These are phyloP conservation scores for Gallinago paraguaiae DNA, from an alignment of 2,113 vertebrate genomes.

Conservation along the genomic window DNA sequence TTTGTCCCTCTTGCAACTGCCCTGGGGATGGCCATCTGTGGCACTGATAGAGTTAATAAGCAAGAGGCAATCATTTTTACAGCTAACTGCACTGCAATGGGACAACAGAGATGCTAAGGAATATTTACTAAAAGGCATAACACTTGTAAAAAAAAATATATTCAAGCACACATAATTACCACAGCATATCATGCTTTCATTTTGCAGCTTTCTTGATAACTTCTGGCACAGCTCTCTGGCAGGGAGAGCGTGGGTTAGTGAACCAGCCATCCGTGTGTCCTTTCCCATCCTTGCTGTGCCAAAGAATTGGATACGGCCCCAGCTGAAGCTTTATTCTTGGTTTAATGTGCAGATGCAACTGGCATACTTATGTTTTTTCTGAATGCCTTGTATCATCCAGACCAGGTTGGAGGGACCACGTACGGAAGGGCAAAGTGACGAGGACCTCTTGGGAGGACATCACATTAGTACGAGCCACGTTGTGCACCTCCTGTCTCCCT, in stretches of 20 bases:
- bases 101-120: not conserved
- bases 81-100: not conserved
- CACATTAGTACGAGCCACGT: fast-evolving
- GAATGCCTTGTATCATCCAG: not conserved
- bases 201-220: slow-evolving; percentile 49
- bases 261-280: not conserved
- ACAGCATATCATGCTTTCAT: slow-evolving; percentile 38
- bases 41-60: not conserved
- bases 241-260: slow-evolving; percentile 7
- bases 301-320: slow-evolving; percentile 5
- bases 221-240: slow-evolving; percentile 61
- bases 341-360: not conserved
- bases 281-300: slow-evolving; percentile 17
- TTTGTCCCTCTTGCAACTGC: not conserved
- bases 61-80: not conserved
- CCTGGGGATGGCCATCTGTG: not conserved
- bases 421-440: not conserved
- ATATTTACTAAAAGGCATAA: slow-evolving; percentile 49
- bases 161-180: slow-evolving; percentile 40
- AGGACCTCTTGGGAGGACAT: fast-evolving
- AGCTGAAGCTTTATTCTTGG: slow-evolving; percentile 10
- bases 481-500: not conserved
- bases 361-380: not conserved
- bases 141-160: not conserved
- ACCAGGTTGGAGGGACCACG: not conserved